phyloP scores from a whole-genome alignment of 2,888 invertebrate genomes.

The Trachelus stipa region DNA sequence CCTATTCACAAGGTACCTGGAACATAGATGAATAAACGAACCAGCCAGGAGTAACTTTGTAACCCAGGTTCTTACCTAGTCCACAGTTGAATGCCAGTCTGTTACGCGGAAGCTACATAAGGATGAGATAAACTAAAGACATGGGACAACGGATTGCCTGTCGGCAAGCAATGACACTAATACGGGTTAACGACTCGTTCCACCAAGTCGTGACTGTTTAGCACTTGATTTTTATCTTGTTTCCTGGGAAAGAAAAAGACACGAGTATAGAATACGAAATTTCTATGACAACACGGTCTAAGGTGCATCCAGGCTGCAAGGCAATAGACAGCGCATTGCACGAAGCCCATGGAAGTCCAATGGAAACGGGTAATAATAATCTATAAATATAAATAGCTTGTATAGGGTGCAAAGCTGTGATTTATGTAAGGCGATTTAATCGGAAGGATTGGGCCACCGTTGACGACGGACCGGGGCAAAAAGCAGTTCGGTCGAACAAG shows the following conservation, averaged over 20 bases:
- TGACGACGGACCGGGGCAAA: constrained; percentile 21
- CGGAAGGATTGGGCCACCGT: constrained; percentile 21
- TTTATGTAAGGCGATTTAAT: constrained; percentile 9
- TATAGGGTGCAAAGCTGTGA: constrained; percentile 5
- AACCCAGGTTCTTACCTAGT: constrained; percentile 35
- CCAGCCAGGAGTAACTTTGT: constrained; percentile 28
- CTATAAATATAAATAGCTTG: background rate
- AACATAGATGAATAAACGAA: background rate
- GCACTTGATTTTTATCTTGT: background rate
- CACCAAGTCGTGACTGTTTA: constrained; percentile 5
- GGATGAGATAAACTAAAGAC: constrained; percentile 34
- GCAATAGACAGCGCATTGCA: background rate
- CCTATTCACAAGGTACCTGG: background rate
- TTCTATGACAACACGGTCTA: background rate
- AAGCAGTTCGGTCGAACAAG: constrained; percentile 20
- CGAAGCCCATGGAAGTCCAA: background rate
- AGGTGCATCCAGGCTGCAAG: background rate
- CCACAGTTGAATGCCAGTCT: constrained; percentile 44
- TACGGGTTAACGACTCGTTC: constrained; percentile 46
- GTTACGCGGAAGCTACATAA: constrained; percentile 50
- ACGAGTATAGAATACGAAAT: background rate
- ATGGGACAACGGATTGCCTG: constrained; percentile 49
- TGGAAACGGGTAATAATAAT: background rate
- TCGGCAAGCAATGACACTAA: constrained; percentile 45
- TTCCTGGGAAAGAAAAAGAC: background rate